A percentile compares a stretch with the other conserved stretches of the same genome.
phyloP scores from a whole-genome alignment of 2,113 vertebrate genomes.

The Gorsachius goisagi region DNA sequence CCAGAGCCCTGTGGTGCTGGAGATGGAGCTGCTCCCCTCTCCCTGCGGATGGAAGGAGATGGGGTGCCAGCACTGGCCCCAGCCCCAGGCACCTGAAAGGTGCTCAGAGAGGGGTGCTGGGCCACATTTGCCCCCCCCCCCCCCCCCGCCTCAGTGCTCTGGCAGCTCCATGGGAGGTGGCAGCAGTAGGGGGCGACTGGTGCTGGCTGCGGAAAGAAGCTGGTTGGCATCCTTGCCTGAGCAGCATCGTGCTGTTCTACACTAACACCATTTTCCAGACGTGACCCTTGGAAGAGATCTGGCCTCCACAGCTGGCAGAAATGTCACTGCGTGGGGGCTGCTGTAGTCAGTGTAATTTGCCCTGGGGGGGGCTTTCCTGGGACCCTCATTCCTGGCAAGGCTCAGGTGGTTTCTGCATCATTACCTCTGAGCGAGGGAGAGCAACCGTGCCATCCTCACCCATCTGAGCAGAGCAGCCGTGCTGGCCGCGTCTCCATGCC shows the following conservation, averaged over 20 bases:
- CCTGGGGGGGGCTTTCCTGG: background rate
- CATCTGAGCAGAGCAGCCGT: rapidly evolving
- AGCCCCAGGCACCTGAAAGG: background rate
- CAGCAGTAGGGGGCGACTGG: background rate
- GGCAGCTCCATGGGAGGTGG: background rate
- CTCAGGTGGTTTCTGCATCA: background rate
- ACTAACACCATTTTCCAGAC: background rate
- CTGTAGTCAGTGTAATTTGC: rapidly evolving
- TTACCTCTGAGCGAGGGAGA: background rate
- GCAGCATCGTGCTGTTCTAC: rapidly evolving
- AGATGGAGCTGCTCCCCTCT: background rate
- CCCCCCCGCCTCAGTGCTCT: background rate
- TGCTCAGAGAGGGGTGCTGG: background rate
- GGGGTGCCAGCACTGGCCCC: background rate
- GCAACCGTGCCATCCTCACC: background rate
- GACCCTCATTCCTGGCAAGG: background rate
- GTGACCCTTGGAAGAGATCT: background rate
- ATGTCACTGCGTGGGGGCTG: background rate
- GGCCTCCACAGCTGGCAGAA: background rate
- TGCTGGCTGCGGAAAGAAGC: background rate
- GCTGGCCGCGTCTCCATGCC: background rate
- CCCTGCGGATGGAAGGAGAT: background rate
- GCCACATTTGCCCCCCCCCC: background rate
- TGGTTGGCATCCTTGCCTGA: background rate
- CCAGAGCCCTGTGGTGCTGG: background rate